phyloP scores from a whole-genome alignment of 2,113 vertebrate genomes.

The Natator depressus region DNA sequence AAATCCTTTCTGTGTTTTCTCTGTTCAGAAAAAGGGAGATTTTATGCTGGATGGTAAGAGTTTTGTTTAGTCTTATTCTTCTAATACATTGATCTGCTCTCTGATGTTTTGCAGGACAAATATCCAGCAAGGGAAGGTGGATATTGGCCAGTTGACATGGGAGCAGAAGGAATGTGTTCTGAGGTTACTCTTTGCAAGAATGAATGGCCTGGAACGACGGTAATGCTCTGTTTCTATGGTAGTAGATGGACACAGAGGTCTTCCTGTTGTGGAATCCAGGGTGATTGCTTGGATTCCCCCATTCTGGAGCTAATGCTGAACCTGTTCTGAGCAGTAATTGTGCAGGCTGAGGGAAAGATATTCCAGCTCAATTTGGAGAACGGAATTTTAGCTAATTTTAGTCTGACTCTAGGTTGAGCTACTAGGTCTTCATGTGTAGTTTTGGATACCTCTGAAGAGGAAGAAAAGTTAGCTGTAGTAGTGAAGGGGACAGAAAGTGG shows the following conservation, averaged over 20 bases:
- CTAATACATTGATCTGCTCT: neutral
- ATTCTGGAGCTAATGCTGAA: neutral
- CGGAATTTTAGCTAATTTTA: neutral
- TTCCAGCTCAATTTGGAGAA: neutral
- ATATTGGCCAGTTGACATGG: slow-evolving; percentile 88
- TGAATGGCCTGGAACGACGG: slow-evolving; percentile 82
- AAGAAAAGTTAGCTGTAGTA: neutral
- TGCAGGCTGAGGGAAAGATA: neutral
- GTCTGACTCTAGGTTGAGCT: neutral
- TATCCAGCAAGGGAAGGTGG: slow-evolving; percentile 74
- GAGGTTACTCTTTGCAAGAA: slow-evolving; percentile 89
- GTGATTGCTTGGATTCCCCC: neutral
- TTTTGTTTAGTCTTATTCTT: slow-evolving; percentile 17
- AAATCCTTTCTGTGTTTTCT: neutral
- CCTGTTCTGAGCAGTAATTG: neutral
- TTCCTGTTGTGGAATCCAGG: neutral
- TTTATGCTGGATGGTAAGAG: neutral
- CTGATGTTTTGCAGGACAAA: slow-evolving; percentile 72
- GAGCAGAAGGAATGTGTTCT: slow-evolving; percentile 91
- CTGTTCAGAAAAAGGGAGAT: neutral
- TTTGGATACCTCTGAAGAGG: neutral
- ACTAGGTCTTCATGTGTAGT: neutral
- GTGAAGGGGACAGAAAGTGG: neutral
- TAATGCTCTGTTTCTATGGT: slow-evolving; percentile 60
- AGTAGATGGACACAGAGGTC: neutral